Conservation (phyloP, 2,888 invertebrate species). For the Drosophila trichaetosa region DNA sequence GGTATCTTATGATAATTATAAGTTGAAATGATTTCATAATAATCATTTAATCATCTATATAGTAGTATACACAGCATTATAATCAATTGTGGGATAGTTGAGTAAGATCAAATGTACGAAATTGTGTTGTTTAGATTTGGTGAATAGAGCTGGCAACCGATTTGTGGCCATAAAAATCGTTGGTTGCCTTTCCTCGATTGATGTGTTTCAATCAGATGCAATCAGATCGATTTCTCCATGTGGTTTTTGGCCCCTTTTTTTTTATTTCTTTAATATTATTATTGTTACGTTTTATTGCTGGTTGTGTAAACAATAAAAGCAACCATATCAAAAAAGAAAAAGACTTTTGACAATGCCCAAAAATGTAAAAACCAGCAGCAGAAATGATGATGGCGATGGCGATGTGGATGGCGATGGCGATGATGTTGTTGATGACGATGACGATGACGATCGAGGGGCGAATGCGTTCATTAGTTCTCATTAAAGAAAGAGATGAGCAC, state of each 20-base stretch:
- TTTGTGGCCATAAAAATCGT: background rate
- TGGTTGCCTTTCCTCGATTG: background rate
- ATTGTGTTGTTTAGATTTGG: background rate
- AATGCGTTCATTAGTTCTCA: conserved; percentile 65
- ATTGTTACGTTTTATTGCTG: conserved; percentile 46
- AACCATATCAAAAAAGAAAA: conserved; percentile 1
- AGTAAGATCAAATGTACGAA: background rate
- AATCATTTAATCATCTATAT: background rate
- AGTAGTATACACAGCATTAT: background rate
- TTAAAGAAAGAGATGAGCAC: conserved; percentile 37
- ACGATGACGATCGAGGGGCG: conserved; percentile 21
- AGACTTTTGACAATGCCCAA: conserved; percentile 36
- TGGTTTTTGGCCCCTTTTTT: conserved; percentile 37
- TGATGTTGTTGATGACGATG: conserved; percentile 8
- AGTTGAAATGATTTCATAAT: background rate
- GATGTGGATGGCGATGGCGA: background rate
- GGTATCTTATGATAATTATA: background rate
- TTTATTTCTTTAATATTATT: conserved; percentile 41
- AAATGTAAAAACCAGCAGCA: conserved; percentile 50
- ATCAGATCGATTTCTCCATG: conserved; percentile 3
- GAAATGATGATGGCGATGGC: background rate
- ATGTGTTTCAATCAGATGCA: conserved; percentile 6
- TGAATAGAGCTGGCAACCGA: conserved; percentile 2
- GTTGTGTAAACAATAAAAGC: conserved; percentile 42
- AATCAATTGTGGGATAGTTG: background rate